phyloP scores from a whole-genome alignment of 2,797 vertebrate species.

The Cheirogaleus major region DNA sequence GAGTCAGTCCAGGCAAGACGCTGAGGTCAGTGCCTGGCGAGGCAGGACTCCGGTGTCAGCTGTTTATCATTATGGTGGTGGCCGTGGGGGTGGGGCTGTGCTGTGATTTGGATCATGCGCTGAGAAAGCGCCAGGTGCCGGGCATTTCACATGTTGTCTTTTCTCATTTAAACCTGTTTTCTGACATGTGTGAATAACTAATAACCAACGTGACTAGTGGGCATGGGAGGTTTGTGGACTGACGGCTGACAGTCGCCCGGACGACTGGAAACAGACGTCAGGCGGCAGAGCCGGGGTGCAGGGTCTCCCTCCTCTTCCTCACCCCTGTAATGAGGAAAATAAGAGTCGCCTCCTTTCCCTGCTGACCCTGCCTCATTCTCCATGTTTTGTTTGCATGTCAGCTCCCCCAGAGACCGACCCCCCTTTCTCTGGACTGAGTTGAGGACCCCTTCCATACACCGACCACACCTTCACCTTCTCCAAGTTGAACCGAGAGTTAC shows the following conservation, averaged over 20 bases:
- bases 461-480: not conserved
- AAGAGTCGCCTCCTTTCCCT: rapidly evolving
- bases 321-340: not conserved
- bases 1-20: not conserved
- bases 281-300: not conserved
- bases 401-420: not conserved
- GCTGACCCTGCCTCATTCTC: rapidly evolving
- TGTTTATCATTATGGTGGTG: rapidly evolving
- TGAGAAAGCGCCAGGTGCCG: not conserved
- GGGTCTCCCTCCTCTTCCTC: rapidly evolving
- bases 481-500: too few relatives aligned
- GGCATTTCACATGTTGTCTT: rapidly evolving
- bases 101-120: rapidly evolving
- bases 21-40: not conserved
- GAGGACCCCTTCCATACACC: too few relatives aligned
- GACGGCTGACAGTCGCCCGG: rapidly evolving
- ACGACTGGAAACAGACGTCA: rapidly evolving
- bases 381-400: not conserved
- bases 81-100: not conserved
- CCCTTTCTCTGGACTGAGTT: not conserved
- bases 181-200: not conserved
- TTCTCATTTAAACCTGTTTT: not conserved
- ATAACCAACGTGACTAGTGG: rapidly evolving
- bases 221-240: rapidly evolving
- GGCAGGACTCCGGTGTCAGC: rapidly evolving